Percentiles rank a stretch among this genome's conserved stretches.
These are phyloP conservation scores for Trachelus troglodyta DNA, from an alignment of 2,888 invertebrate genomes.

Conservation along the genomic window DNA sequence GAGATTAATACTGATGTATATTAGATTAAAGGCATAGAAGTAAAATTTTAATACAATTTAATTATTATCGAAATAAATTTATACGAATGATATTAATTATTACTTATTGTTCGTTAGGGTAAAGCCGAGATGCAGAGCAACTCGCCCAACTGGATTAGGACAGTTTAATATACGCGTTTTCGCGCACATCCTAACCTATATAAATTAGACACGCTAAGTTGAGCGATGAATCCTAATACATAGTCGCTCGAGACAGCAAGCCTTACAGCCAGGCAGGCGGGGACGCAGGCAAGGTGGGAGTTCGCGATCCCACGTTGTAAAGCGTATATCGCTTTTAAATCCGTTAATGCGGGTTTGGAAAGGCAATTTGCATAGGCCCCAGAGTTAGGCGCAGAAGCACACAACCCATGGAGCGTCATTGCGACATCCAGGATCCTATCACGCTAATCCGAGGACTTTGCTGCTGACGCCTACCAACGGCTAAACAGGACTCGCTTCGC, in stretches of 20 bases:
- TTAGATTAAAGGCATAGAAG: too few species aligned
- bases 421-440: conserved; percentile 32
- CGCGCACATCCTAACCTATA: conserved; percentile 8
- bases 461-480: conserved; percentile 13
- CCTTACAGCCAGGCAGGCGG: background rate
- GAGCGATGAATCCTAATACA: conserved; percentile 53
- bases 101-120: too few species aligned
- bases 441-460: conserved; percentile 47
- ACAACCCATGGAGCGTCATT: conserved; percentile 29
- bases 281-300: conserved; percentile 1
- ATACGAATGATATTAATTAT: too few species aligned
- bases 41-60: too few species aligned
- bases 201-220: conserved; percentile 45
- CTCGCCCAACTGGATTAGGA: background rate
- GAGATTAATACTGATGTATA: too few species aligned
- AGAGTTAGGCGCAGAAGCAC: conserved; percentile 28
- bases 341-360: conserved; percentile 55
- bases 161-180: conserved; percentile 16
- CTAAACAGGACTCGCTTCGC: too few species aligned
- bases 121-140: too few species aligned
- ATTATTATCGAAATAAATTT: too few species aligned
- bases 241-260: conserved; percentile 30
- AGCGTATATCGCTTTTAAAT: conserved; percentile 61
- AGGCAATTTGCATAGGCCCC: conserved; percentile 58
- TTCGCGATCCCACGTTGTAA: conserved; percentile 36